Evolutionary conservation across 1,140 invertebrate genomes (phyloP), one percentile per base, ranked within the genome.

Genomic region (Centruroides vittatus): DNA sequence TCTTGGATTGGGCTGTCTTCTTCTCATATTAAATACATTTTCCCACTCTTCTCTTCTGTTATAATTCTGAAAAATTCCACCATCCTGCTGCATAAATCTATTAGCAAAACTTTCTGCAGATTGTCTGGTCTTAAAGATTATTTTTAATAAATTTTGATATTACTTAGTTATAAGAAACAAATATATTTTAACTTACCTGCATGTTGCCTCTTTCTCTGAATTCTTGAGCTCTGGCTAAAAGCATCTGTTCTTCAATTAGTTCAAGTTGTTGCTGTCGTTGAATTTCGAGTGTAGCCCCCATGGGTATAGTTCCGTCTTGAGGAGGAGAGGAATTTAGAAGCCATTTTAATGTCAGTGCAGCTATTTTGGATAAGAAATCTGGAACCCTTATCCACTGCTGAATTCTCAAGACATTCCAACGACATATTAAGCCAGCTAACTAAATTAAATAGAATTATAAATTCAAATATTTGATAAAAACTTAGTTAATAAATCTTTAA

Each of bases 201-300:
- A 47, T 8, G 46, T 58, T 57, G 13, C 48, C 60, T 35, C 56
- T 51, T n/a, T 61, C 55, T 47, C 59, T 46, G 55, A n/a, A n/a
- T 57, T 76, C 68, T 47, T 74, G 68, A 11, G 70, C 70, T 62
- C 70, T 63, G 57, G 70, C 69, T 35, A 74, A 66, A 46, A 74
- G 61, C 68, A 78, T 71, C 67, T 80, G 78, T 64, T 80, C 78
- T 67, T 80, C 79, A 58, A 78, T 68, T 35, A 73, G 63, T 57
- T 80, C 79, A 36, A 79, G 67, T 60, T 78, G 73, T 64, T 80
- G 77, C 56, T 78, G 73, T 35, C 78, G 68, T 65, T 80, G 79
- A 23, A 80, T 68, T 67, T 80, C 79, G 35, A 79, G 64, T 4
- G 79, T 80, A 5, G 79, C 79, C 48, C 78, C 79, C 66, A 78